Evolutionary conservation across 2,888 invertebrate genomes (phyloP).

Genomic region (Thereva unica): DNA sequence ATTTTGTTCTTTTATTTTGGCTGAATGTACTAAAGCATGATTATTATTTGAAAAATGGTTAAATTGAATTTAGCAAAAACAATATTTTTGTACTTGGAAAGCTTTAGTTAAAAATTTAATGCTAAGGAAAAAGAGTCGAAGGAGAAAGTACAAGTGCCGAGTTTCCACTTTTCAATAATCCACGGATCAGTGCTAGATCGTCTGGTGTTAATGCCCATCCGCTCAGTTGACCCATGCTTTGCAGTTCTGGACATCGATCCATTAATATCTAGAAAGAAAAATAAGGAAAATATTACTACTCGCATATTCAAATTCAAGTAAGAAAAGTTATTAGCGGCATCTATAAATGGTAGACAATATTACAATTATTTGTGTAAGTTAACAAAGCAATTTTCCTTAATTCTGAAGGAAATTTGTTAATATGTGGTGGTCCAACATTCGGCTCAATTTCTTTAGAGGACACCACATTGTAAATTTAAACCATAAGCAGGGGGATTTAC

Average conservation of each 20-base stretch:
- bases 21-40: neutral
- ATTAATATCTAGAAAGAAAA: slow-evolving; percentile 60
- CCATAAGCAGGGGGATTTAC: no score
- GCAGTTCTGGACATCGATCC: slow-evolving; percentile 69
- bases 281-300: neutral
- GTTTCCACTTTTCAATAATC: slow-evolving; percentile 68
- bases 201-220: slow-evolving; percentile 71
- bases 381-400: neutral
- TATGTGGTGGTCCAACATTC: no score
- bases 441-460: no score
- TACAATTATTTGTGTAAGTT: neutral
- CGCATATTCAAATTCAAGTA: neutral
- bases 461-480: no score
- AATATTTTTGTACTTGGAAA: neutral
- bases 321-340: neutral
- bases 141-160: slow-evolving; percentile 68
- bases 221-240: slow-evolving; percentile 67
- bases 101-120: slow-evolving; percentile 7
- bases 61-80: neutral
- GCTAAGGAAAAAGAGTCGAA: slow-evolving; percentile 60
- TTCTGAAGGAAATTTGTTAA: no score
- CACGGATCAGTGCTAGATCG: slow-evolving; percentile 69
- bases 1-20: neutral
- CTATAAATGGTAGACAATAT: neutral
- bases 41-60: neutral